Evolutionary conservation across 2,113 vertebrate species (phyloP), one percentile per base, ranked within the genome.

Genomic region (Indicator indicator): DNA sequence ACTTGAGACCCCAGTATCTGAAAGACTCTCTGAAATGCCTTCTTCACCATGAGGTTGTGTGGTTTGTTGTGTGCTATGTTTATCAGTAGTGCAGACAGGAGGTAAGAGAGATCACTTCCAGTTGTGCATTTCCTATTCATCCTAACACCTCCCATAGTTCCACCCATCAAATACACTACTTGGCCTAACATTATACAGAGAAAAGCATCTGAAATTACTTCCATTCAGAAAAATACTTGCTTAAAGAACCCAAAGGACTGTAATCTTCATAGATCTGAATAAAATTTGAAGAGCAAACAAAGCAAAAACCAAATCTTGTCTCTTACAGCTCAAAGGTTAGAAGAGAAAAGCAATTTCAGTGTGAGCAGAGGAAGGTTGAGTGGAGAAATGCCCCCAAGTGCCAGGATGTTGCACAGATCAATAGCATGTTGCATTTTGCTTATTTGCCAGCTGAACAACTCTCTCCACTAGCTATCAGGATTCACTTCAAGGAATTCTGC

Each of bases 41-140:
- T 48, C 65, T 72, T 68, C 28, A 32, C 11, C 5, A 33, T 3
- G 9, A 70, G 17, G 76, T 11, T 12, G 11, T 4, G 12, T 2
- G 23, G 36, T n/a, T n/a, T n/a, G n/a, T n/a, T n/a, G n/a, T n/a
- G n/a, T 1, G 2, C 44, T 52, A 23, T 1, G 5, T 5, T 9
- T 42, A 44, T 30, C 27, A 67, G 15, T 17, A 44, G 11, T 12
- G 32, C 54, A 56, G 63, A 44, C 19, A 68, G 52, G 67, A 52
- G 60, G 5, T 21, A 36, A 11, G 12, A 56, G 12, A 30, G 27
- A 32, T 42, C 33, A 9, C 44, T 79, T 64, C 73, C 27, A 52
- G 69, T 6, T n/a, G 46, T 23, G 27, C 48, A 19, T n/a, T 55
- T 50, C 19, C 27, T 38, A n/a, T 7, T 11, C 27, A 55, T 23